Base-by-base conservation (phyloP, 2,113 vertebrate genomes). In the Sylvia atricapilla region DNA sequence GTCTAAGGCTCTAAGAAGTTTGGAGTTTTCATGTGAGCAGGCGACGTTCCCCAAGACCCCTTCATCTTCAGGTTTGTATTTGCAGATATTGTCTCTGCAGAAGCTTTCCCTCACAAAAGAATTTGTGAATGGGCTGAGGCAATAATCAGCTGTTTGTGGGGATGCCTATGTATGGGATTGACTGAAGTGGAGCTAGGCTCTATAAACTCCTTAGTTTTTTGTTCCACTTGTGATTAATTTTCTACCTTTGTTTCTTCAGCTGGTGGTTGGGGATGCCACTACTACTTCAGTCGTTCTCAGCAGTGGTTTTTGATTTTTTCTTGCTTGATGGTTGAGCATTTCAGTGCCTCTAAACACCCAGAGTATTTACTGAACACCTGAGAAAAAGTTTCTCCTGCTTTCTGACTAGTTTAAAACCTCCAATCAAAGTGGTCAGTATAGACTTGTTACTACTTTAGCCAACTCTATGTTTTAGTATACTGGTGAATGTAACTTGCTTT, bases 51-150 rank as follows among this genome's bases (percentile, higher is more conserved):
- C 85, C 3, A 43, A 69, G 4, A n/a, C 24, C 15, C 30, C 92
- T 82, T 88, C 98, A 56, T 41, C 91, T 46, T 98, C 98, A 97
- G 98, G 98, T 98, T 80, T 52, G 97, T 96, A 13, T 53, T 82
- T 82, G 16, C 33, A 58, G 56, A 73, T 70, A 33, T 33, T 70
- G 12, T 35, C 17, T 41, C 68, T 78, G 24, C 23, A 70, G 49
- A 88, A 15, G 18, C n/a, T 80, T 96, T 87, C 13, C 53, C 7
- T 76, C 6, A 15, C 20, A 14, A 60, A 47, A 24, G 46, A 43
- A 27, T 76, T 69, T 74, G 46, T 63, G n/a, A 86, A 63, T 9
- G 13, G 18, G 9, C 43, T 49, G 23, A 22, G n/a, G 21, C 33
- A 76, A 20, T 84, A 90, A 87, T 64, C 33, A 62, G 15, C 37